A percentile compares a stretch with the other conserved stretches of the same genome.
Evolutionary conservation across 2,888 invertebrate genomes (phyloP).

Genomic region (Bimastos eiseni): DNA sequence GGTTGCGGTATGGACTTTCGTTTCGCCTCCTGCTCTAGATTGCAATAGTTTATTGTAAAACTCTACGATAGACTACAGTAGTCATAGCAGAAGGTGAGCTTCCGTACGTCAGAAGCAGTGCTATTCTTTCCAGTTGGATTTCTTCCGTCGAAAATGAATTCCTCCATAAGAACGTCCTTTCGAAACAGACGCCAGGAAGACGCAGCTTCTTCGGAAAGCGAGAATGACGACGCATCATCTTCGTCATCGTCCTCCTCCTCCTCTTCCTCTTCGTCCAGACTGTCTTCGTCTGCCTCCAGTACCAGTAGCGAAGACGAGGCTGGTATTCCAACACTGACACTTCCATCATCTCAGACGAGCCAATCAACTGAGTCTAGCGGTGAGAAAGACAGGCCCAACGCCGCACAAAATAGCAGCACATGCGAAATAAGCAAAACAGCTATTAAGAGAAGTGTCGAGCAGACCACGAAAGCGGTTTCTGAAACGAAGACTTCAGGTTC

Average conservation of each 20-base stretch:
- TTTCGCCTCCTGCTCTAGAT: constrained; percentile 13
- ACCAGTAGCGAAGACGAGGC: constrained; percentile 15
- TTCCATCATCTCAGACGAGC: background rate
- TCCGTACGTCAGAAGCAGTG: background rate
- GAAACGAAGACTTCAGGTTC: background rate
- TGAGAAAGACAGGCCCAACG: background rate
- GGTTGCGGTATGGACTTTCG: background rate
- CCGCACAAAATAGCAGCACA: background rate
- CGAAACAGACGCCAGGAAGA: background rate
- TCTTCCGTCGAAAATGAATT: background rate
- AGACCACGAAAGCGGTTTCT: constrained; percentile 3
- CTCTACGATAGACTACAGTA: background rate
- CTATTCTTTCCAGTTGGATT: background rate
- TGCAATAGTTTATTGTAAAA: background rate
- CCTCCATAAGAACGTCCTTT: background rate
- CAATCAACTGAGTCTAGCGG: background rate
- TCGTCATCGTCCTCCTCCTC: background rate
- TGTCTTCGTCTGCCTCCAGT: constrained; percentile 17
- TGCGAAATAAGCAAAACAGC: background rate
- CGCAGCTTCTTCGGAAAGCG: background rate
- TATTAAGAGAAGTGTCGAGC: background rate
- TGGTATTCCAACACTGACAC: background rate
- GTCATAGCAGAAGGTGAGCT: background rate
- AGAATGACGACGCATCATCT: background rate
- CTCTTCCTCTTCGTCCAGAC: constrained; percentile 8